A percentile compares a stretch with the other conserved stretches of the same genome.
Evolutionary conservation across 1,140 invertebrate species (phyloP).

Genomic region (Eueides isabella): DNA sequence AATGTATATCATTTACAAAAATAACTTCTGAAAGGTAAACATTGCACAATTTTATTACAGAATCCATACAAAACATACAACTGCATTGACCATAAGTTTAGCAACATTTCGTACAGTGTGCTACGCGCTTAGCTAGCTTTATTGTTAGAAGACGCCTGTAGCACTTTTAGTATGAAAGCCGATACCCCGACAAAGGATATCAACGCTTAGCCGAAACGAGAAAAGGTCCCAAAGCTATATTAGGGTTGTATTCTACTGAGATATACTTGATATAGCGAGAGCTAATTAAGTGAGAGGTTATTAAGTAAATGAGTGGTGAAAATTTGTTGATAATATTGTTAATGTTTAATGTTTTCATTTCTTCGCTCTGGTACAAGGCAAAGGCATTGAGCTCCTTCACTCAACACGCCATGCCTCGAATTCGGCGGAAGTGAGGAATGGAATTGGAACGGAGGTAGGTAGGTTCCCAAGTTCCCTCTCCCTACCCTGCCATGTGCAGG

Average conservation of each 20-base stretch:
- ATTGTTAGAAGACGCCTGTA: slow-evolving; percentile 35
- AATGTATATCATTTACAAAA: not conserved
- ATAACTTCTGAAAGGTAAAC: not conserved
- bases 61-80: not conserved
- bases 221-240: slow-evolving; percentile 34
- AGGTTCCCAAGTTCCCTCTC: no score
- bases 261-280: not conserved
- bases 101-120: slow-evolving; percentile 18
- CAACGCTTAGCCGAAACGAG: slow-evolving; percentile 27
- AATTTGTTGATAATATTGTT: no score
- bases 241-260: slow-evolving; percentile 16
- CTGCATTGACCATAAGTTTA: slow-evolving; percentile 14
- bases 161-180: slow-evolving; percentile 39
- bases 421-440: no score
- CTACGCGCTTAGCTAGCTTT: slow-evolving; percentile 24
- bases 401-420: no score
- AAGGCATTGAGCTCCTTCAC: no score
- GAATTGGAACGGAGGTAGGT: no score
- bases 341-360: not conserved
- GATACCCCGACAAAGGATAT: slow-evolving; percentile 36
- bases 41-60: not conserved
- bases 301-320: not conserved
- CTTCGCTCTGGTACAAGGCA: no score
- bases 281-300: not conserved
- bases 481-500: no score